Evolutionary conservation across 2,113 vertebrate species (phyloP), one percentile per base, ranked within the genome.

Genomic region (Poecile atricapillus): DNA sequence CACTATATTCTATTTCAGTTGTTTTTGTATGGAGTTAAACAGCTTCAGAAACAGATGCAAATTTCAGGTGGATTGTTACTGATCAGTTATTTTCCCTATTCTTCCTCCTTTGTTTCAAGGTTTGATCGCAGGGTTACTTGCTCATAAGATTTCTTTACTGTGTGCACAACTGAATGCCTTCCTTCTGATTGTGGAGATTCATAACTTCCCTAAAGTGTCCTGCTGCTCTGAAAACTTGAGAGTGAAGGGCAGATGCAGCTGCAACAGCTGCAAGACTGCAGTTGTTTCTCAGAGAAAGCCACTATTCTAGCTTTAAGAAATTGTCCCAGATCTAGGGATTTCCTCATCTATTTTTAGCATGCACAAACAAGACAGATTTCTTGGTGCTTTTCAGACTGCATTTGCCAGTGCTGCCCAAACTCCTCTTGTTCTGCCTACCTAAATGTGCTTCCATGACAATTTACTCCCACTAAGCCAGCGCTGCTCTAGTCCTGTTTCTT

Each of bases 91-190:
- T 84, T 82, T 67, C 39, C 16, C 28, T 70, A 3, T 47, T 56
- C 22, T 55, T 90, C 59, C 22, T 16, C 15, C 47, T 85, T 74
- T 85, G 41, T 50, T 74, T 84, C 35, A 59, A 67, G 22, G 35
- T 68, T 47, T 43, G 49, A 64, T 55, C 0, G 0, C 52, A 21
- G 10, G 19, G 13, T 24, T 7, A 9, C 56, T 77, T 62, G 28
- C 60, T 74, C 33, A 33, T 43, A n/a, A 55, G 60, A 62, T 59
- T 74, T 76, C 33, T 68, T 58, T 53, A 30, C 39, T 33, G 5
- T 59, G 30, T 5, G 1, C 24, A 43, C 41, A 79, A 24, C 43
- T 50, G 49, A 87, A 50, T 44, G 27, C 41, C 30, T 52, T 68
- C 37, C 30, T 75, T 76, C 83, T 63, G 33, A n/a, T 5, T 27